Conservation (phyloP, 2,888 invertebrate species). For the Clusia tigrina region DNA sequence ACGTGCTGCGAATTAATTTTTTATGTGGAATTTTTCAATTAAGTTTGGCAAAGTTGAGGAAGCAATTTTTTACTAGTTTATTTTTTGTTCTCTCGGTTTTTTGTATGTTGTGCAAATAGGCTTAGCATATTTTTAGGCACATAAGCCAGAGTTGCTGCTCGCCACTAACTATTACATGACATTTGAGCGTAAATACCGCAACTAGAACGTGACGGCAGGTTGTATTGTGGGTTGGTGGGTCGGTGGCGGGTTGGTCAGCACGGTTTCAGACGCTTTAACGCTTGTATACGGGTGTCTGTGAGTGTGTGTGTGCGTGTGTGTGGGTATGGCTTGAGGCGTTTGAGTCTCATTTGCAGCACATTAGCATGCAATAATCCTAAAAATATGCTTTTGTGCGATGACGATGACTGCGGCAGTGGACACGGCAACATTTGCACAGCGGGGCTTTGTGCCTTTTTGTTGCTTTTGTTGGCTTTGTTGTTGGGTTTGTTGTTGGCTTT, state of each 20-base stretch:
- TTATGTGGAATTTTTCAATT: conserved; percentile 39
- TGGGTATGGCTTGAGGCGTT: neutral
- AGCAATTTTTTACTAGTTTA: conserved; percentile 4
- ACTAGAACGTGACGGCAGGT: too few relatives aligned
- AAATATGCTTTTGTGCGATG: neutral
- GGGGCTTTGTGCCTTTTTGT: neutral
- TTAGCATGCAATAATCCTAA: neutral
- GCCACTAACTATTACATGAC: neutral
- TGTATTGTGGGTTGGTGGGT: too few relatives aligned
- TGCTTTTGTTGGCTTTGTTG: neutral
- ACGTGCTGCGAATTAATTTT: conserved; percentile 62
- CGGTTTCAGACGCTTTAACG: too few relatives aligned
- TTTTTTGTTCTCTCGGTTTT: too few relatives aligned
- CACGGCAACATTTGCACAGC: neutral
- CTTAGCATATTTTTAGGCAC: neutral
- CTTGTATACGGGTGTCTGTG: neutral
- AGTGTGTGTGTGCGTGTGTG: neutral
- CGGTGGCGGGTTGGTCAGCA: too few relatives aligned
- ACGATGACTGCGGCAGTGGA: neutral
- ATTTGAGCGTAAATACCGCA: conserved; percentile 1
- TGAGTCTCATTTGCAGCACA: neutral
- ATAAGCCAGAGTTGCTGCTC: neutral
- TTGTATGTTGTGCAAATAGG: too few relatives aligned
- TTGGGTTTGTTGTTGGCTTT: neutral
- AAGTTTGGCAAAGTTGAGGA: neutral